These are phyloP conservation scores for Hyperoplus immaculatus DNA, from an alignment of 2,797 vertebrate species.

Conservation along the genomic window DNA sequence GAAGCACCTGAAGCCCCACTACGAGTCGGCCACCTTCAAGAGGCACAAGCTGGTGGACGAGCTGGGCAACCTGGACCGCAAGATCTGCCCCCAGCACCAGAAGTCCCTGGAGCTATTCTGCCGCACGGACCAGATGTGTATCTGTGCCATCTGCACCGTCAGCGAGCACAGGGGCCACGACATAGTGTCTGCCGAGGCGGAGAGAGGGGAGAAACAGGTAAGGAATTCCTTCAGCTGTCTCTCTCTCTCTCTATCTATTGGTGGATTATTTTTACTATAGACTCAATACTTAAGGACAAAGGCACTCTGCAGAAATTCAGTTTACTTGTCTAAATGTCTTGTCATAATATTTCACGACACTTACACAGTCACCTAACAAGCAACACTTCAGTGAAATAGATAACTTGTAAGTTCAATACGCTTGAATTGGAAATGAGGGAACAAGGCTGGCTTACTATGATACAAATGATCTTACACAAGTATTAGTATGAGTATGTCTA, in stretches of 20 bases:
- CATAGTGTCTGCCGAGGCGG: conserved; percentile 83
- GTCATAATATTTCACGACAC: too few relatives aligned
- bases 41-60: conserved; percentile 88
- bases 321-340: too few relatives aligned
- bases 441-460: too few relatives aligned
- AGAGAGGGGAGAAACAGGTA: conserved; percentile 86
- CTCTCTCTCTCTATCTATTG: background rate
- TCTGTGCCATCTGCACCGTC: conserved; percentile 86
- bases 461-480: too few relatives aligned
- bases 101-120: conserved; percentile 87
- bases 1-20: conserved; percentile 87
- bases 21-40: conserved; percentile 84
- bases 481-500: too few relatives aligned
- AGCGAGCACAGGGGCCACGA: conserved; percentile 86
- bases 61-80: conserved; percentile 85
- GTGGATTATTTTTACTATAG: background rate
- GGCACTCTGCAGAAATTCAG: background rate
- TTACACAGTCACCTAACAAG: too few relatives aligned
- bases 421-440: too few relatives aligned
- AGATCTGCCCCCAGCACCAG: conserved; percentile 86
- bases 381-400: too few relatives aligned
- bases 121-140: conserved; percentile 86
- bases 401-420: too few relatives aligned
- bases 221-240: conserved; percentile 31
- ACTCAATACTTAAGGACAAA: background rate